Base-by-base conservation (phyloP, 2,113 vertebrate species). In the Pimephales promelas region DNA sequence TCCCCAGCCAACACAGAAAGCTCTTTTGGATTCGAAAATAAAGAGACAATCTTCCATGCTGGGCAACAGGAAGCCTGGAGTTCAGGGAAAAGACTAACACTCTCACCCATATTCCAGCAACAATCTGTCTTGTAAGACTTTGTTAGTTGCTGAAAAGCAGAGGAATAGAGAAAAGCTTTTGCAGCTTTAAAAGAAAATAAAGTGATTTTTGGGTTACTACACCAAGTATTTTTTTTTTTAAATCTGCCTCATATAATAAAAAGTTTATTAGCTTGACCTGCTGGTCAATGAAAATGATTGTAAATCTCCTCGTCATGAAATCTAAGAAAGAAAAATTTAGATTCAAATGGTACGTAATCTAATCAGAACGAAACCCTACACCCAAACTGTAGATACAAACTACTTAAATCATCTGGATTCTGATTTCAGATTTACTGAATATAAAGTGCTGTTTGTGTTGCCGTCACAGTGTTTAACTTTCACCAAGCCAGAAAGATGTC, bases 51-150 rank as follows among this genome's bases (percentile, higher is more conserved):
- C 45, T 90, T 87, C 75, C 81, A 43, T n/a, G 77, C 84, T 75
- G 78, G 40, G 31, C 47, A 84, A 57, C 45, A 62, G 85, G 85
- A 85, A 77, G 52, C 82, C 70, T 47, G 49, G 76, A 78, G 86
- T 68, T 87, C 86, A 89, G 77, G 76, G 40, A 56, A 10, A 56
- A 70, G 74, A 11, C 83, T 64, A 75, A 61, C 78, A 68, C 74
- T 74, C 74, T 75, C 61, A 72, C 73, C 92, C 79, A 88, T 90
- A 91, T 92, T 91, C 68, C 28, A 47, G 59, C 73, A 70, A 86
- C 81, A 86, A 62, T 82, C 75, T 80, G 49, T 86, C 72, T 75
- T 28, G 9, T 71, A 20, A 71, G 79, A 79, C 59, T 52, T 40
- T 81, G 52, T 54, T 86, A 77, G 82, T 82, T 88, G 84, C 64